Evolutionary conservation across 64 coral and sea anemone genomes (phyloP).

Genomic region (Catalaphyllia jardinei): DNA sequence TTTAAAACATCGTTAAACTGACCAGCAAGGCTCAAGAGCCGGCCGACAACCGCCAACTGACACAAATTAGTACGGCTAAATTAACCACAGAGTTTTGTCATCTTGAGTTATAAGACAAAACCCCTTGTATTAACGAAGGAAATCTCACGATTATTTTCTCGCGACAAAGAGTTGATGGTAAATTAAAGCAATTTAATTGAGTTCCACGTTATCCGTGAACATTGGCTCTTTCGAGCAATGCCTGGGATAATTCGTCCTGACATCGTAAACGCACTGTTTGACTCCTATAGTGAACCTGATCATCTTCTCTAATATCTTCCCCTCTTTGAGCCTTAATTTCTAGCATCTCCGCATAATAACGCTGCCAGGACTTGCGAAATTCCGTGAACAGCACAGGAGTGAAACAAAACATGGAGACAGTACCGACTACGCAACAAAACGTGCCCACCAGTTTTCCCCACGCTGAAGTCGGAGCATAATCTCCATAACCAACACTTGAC

Average conservation of each 20-base stretch:
- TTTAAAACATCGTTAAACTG: background rate
- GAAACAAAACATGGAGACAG: constrained; percentile 73
- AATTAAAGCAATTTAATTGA: background rate
- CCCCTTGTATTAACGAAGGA: background rate
- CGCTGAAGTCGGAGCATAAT: constrained; percentile 55
- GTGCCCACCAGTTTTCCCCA: constrained; percentile 69
- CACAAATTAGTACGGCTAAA: too few species aligned
- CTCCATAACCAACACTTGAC: constrained; percentile 77
- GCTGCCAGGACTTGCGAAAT: constrained; percentile 61
- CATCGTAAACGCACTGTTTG: constrained; percentile 36
- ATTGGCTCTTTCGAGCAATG: constrained; percentile 9
- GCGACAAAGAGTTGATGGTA: background rate
- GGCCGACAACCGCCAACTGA: too few species aligned
- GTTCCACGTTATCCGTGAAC: background rate
- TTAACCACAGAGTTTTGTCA: background rate
- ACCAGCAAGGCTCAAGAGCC: background rate
- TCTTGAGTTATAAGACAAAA: background rate
- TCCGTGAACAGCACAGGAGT: constrained; percentile 72
- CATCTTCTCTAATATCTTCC: background rate
- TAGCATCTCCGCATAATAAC: constrained; percentile 37
- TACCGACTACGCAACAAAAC: constrained; percentile 57
- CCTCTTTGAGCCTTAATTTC: constrained; percentile 21
- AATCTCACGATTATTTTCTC: background rate
- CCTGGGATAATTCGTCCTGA: constrained; percentile 22
- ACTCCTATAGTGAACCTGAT: constrained; percentile 30